Conservation (phyloP, 2,797 vertebrate genomes). For the Intellagama lesueurii region DNA sequence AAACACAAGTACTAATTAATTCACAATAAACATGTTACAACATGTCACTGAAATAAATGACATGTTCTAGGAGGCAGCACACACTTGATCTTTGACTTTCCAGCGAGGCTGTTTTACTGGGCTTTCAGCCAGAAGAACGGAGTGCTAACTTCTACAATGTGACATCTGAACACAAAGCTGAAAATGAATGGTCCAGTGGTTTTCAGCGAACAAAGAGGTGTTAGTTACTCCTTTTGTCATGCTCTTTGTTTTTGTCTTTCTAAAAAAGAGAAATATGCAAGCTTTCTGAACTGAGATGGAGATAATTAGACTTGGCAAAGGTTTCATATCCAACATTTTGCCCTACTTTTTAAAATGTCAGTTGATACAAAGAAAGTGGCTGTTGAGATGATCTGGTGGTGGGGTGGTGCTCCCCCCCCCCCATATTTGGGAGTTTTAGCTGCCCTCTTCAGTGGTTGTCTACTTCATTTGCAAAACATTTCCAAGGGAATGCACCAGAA, state of each 20-base stretch:
- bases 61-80: not conserved
- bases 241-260: not conserved
- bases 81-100: not conserved
- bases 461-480: constrained; percentile 12
- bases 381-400: constrained; percentile 48
- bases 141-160: not conserved
- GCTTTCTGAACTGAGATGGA: constrained; percentile 48
- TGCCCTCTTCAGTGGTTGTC: not conserved
- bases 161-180: not conserved
- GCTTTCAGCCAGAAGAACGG: not conserved
- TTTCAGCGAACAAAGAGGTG: not conserved
- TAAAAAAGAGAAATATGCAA: constrained; percentile 13
- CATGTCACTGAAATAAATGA: not conserved
- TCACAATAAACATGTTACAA: not conserved
- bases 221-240: not conserved
- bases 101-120: not conserved
- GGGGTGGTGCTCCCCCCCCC: not conserved
- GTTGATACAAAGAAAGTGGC: constrained; percentile 51
- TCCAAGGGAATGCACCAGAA: not conserved
- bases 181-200: not conserved
- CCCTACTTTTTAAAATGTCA: constrained; percentile 64
- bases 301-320: constrained; percentile 68
- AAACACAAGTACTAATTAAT: not conserved
- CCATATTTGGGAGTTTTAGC: not conserved
- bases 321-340: constrained; percentile 73